Conservation (phyloP, 2,113 vertebrate species). For the Aleadryas rufinucha region DNA sequence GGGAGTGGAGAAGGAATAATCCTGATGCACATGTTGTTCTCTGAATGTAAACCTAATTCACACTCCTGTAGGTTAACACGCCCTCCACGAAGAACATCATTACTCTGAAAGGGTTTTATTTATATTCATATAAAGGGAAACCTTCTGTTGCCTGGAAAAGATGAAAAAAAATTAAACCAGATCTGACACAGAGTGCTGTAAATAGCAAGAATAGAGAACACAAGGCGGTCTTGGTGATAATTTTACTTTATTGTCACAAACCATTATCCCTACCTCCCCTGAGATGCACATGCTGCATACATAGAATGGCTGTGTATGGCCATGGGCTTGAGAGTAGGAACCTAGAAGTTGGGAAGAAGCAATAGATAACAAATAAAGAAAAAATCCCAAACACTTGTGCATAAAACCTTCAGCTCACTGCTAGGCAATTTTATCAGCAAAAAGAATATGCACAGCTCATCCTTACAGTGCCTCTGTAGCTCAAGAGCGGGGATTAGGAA, state of each 20-base stretch:
- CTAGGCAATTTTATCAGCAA: neutral
- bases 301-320: neutral
- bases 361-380: neutral
- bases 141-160: neutral
- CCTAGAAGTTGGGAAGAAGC: neutral
- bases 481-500: neutral
- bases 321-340: neutral
- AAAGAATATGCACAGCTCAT: neutral
- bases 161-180: neutral
- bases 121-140: neutral
- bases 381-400: neutral
- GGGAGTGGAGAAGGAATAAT: neutral
- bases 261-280: neutral
- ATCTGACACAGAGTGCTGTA: neutral
- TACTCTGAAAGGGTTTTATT: conserved; percentile 4
- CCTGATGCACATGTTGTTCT: neutral
- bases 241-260: neutral
- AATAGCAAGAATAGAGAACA: neutral
- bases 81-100: neutral
- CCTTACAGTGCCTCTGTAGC: neutral
- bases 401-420: neutral
- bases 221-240: neutral
- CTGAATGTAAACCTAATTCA: conserved; percentile 12
- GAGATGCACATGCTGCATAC: neutral
- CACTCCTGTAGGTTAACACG: neutral